These are phyloP conservation scores for Coenonympha arcania DNA, from an alignment of 2,888 invertebrate genomes.

Conservation along the genomic window DNA sequence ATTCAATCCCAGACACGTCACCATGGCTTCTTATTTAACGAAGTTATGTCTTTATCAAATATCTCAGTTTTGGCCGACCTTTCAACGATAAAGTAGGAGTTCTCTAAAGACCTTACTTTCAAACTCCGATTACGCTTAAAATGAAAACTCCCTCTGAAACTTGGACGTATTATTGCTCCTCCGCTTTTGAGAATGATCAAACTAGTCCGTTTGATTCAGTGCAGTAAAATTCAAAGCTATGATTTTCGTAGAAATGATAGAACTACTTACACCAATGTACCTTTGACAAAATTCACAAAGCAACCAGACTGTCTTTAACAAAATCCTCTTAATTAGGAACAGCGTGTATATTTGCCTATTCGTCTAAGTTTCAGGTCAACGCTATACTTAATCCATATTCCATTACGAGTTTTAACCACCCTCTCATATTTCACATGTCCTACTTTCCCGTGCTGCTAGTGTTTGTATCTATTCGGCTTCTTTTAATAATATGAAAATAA, in stretches of 20 bases:
- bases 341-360: neutral
- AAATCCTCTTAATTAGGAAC: neutral
- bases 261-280: neutral
- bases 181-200: too few species aligned
- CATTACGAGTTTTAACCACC: constrained; percentile 1
- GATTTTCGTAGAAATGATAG: too few species aligned
- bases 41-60: constrained; percentile 6
- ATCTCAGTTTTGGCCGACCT: neutral
- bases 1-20: constrained; percentile 5
- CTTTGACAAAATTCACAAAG: too few species aligned
- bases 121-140: too few species aligned
- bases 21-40: constrained; percentile 8
- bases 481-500: neutral
- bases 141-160: neutral
- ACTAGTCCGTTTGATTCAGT: too few species aligned
- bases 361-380: constrained; percentile 11
- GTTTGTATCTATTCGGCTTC: neutral
- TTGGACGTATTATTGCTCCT: too few species aligned
- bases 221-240: too few species aligned
- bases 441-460: constrained; percentile 1
- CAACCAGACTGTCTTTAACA: neutral
- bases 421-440: constrained; percentile 14
- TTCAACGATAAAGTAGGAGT: too few species aligned
- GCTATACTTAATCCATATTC: constrained; percentile 8
- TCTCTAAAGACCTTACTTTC: too few species aligned